Percentiles rank a stretch among this genome's conserved stretches.
Evolutionary conservation across 2,888 invertebrate species (phyloP).

Genomic region (Lasioglossum oenotherae): DNA sequence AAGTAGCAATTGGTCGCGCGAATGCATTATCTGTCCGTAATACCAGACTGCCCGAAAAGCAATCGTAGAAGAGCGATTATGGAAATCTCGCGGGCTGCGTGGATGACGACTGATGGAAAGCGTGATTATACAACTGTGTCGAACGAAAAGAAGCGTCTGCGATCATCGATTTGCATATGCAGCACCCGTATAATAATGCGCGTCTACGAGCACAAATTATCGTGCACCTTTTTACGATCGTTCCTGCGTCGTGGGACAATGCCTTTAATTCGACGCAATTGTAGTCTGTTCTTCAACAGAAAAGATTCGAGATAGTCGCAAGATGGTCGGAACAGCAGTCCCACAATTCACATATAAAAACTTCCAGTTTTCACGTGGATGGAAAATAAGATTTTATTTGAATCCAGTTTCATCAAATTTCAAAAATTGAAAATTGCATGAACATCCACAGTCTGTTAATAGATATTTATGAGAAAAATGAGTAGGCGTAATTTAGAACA

Average conservation of each 20-base stretch:
- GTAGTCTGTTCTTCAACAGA: background rate
- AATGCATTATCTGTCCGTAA: background rate
- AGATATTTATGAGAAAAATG: no score
- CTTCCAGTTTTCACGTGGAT: background rate
- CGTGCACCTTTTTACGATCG: background rate
- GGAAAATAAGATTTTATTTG: no score
- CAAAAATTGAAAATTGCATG: no score
- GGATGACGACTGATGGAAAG: background rate
- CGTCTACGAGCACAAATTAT: background rate
- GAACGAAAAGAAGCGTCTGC: background rate
- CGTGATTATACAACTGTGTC: conserved; percentile 7
- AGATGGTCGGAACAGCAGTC: background rate
- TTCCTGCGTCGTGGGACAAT: background rate
- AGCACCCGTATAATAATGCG: background rate
- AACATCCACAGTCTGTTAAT: no score
- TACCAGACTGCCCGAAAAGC: background rate
- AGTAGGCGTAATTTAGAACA: no score
- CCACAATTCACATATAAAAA: background rate
- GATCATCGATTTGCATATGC: conserved; percentile 1
- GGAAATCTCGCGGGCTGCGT: background rate
- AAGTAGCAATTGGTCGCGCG: background rate
- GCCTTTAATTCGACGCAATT: background rate
- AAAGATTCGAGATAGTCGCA: background rate
- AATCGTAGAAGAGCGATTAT: background rate
- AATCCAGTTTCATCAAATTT: no score